Base-by-base conservation (phyloP, 2,797 vertebrate species). In the Micrastur ruficollis region DNA sequence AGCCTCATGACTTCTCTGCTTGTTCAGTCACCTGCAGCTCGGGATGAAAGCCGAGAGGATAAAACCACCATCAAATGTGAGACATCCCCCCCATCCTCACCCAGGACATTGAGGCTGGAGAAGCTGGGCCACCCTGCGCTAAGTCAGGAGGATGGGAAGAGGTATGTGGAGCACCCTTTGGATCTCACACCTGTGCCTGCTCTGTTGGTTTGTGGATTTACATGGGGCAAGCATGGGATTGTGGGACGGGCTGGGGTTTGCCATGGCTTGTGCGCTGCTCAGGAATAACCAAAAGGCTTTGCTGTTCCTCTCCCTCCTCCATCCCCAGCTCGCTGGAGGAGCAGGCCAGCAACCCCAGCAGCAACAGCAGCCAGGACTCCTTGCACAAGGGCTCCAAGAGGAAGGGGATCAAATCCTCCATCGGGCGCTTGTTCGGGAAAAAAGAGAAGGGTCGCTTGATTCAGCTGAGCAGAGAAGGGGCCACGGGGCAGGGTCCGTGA, bases 31-130 rank as follows among this genome's bases (percentile, higher is more conserved):
- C 99, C 99, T 14, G 99, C 98, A 97, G 98, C 98, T 97, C 97
- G 98, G 94, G 98, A 98, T 27, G 99, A 99, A 97, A 98, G 98
- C 87, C 98, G 98, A 62, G 99, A 99, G 97, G 99, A 99, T 97
- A 99, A 99, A 98, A 99, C 99, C 93, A 99, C 99, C 73, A 99
- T 99, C 98, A 99, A 99, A 98, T 99, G 99, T 86, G 99, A 99
- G 98, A 99, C 99, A 2, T 99, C 99, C 16, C 99, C 99, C 8
- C 99, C 99, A 6, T 99, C 99, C 34, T 99, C 99, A 26, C 99
- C 99, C 68, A 98, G 99, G 86, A 99, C 98, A 25, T 97, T 99
- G 97, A 98, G 99, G 63, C 98, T 99, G 86, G 99, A 99, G 97
- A 98, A 98, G 98, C 98, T 99, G 95, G 99, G 99, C 96, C 99